Conservation (phyloP, 1,140 invertebrate species). For the Aphaenogaster floridana region DNA sequence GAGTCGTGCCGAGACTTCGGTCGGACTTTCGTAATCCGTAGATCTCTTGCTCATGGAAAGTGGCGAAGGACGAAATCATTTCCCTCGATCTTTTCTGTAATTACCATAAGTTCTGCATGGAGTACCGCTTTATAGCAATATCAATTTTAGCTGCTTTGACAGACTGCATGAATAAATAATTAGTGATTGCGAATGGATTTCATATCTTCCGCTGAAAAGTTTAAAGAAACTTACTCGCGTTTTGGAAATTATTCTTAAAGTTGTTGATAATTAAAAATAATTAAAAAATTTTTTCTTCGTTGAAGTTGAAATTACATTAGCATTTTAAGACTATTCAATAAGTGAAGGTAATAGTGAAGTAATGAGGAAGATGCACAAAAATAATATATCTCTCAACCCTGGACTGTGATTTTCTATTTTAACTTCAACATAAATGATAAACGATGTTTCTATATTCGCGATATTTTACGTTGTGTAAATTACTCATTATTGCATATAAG, state of each 20-base stretch:
- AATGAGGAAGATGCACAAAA: background rate
- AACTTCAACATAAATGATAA: slow-evolving; percentile 33
- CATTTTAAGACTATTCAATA: background rate
- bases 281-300: background rate
- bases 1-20: slow-evolving; percentile 9
- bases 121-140: background rate
- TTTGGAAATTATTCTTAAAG: background rate
- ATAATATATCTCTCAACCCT: slow-evolving; percentile 1
- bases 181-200: background rate
- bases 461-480: background rate
- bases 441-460: background rate
- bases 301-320: background rate
- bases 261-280: background rate
- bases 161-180: background rate
- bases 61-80: background rate
- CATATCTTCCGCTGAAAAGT: background rate
- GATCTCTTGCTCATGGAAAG: slow-evolving; percentile 7
- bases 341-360: background rate
- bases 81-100: background rate
- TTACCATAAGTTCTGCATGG: background rate
- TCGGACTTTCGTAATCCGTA: slow-evolving; percentile 13
- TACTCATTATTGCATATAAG: background rate
- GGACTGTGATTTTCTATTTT: background rate
- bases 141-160: background rate
- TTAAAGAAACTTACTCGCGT: background rate